Percentiles rank a stretch among this genome's conserved stretches.
Conservation (phyloP, 2,113 vertebrate genomes). For the Gambusia holbrooki region DNA sequence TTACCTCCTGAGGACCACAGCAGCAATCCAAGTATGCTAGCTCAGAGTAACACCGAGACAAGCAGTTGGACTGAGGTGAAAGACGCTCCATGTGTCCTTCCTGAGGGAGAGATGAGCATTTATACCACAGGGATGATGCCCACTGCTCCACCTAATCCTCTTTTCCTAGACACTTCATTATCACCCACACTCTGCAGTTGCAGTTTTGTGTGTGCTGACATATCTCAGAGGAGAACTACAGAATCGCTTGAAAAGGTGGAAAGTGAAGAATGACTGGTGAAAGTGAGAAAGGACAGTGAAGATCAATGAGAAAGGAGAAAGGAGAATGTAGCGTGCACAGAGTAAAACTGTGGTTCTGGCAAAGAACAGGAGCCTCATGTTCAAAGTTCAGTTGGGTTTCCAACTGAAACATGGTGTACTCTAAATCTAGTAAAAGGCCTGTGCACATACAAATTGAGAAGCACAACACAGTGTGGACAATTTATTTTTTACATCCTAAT, state of each 20-base stretch:
- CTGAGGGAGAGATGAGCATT: constrained; percentile 70
- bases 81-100: constrained; percentile 59
- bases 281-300: constrained; percentile 18
- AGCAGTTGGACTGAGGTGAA: constrained; percentile 60
- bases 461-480: not conserved
- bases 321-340: constrained; percentile 25
- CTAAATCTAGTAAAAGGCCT: not conserved
- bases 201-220: constrained; percentile 56
- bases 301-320: constrained; percentile 14
- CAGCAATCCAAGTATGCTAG: constrained; percentile 51
- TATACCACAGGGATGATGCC: constrained; percentile 70
- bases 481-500: not conserved
- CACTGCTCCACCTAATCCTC: constrained; percentile 76
- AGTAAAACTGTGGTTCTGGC: constrained; percentile 35
- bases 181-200: constrained; percentile 60
- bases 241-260: constrained; percentile 36
- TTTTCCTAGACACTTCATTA: constrained; percentile 78
- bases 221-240: constrained; percentile 56
- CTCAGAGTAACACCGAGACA: constrained; percentile 60
- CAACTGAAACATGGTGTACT: not conserved
- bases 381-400: not conserved
- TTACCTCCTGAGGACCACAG: constrained; percentile 61
- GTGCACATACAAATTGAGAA: not conserved
- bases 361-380: constrained; percentile 49
- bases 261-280: constrained; percentile 16